Base-by-base conservation (phyloP, 2,113 vertebrate genomes). In the Equus przewalskii region DNA sequence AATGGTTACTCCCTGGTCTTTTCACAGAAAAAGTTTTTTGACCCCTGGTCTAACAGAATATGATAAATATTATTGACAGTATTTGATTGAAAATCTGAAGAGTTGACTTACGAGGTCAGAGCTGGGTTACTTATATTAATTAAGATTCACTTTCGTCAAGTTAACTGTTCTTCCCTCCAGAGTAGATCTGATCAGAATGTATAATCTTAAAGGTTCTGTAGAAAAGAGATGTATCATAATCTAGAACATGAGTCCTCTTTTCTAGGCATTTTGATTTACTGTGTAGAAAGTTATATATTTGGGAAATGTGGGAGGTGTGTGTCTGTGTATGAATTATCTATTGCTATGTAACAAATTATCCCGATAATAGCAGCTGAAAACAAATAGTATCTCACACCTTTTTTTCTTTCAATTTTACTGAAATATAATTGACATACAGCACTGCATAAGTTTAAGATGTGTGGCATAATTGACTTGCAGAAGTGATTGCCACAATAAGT, bases 101-200 rank as follows among this genome's bases (percentile, higher is more conserved):
- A 92, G 11, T 67, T 80, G 72, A 60, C 21, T 51, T 51, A 0
- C 44, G 41, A 82, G n/a, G 46, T 91, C 28, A 64, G 41, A 89
- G 26, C 30, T 93, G 78, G 54, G 33, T 94, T 94, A 92, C 46
- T 90, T 79, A 67, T 3, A 28, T 82, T 96, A 91, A 56, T 82
- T n/a, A 72, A 87, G 70, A 75, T 94, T 85, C 7, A 82, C 60
- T 88, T 92, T 93, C 28, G 22, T 89, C 80, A 81, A 30, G 58
- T 97, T 81, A 64, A 54, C 46, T 28, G 11, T 80, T 96, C 51
- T 76, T 95, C 26, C 10, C 62, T 85, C 22, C 60, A 75, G 72
- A 91, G 46, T 54, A n/a, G 60, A 46, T 75, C 8, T 69, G 24
- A 80, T 62, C 21, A 79, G n/a, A 56, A 36, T 72, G 2, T 89